Evolutionary conservation across 2,888 invertebrate genomes (phyloP).

Genomic region (Apoderus coryli): DNA sequence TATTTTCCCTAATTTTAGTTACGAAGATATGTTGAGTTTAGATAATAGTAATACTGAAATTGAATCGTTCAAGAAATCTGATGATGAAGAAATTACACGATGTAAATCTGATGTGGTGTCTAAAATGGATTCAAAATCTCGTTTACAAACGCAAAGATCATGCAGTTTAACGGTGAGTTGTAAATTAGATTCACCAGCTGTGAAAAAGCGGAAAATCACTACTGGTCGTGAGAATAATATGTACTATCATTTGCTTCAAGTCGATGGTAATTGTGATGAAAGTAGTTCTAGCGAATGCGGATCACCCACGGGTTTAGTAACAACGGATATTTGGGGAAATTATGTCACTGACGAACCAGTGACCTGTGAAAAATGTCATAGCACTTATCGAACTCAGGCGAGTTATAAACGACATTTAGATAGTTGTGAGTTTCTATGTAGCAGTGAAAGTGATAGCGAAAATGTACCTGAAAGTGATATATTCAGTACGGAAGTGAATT

Average conservation of each 20-base stretch:
- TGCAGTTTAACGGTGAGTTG: slow-evolving; percentile 56
- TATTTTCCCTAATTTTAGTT: slow-evolving; percentile 57
- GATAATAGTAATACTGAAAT: slow-evolving; percentile 35
- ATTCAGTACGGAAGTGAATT: slow-evolving; percentile 15
- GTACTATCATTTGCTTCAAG: slow-evolving; percentile 37
- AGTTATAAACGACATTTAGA: slow-evolving; percentile 68
- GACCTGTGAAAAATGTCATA: slow-evolving; percentile 75
- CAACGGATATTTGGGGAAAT: slow-evolving; percentile 22
- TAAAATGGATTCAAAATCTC: slow-evolving; percentile 28
- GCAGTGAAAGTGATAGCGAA: slow-evolving; percentile 73
- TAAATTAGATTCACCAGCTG: slow-evolving; percentile 50
- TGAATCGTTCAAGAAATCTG: slow-evolving; percentile 27
- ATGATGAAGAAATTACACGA: slow-evolving; percentile 42
- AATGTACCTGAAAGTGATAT: slow-evolving; percentile 17
- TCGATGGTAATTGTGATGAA: slow-evolving; percentile 39
- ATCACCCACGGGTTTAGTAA: slow-evolving; percentile 21
- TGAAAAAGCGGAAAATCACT: slow-evolving; percentile 49
- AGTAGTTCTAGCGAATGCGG: slow-evolving; percentile 37
- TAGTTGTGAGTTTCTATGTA: slow-evolving; percentile 62
- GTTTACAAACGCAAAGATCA: slow-evolving; percentile 42
- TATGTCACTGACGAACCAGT: slow-evolving; percentile 55
- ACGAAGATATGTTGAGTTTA: slow-evolving; percentile 48
- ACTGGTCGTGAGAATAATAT: slow-evolving; percentile 27
- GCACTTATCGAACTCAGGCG: slow-evolving; percentile 69
- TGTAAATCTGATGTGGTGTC: slow-evolving; percentile 50